A percentile compares a stretch with the other conserved stretches of the same genome.
Evolutionary conservation across 2,113 vertebrate species (phyloP).

Genomic region (Paradoxurus hermaphroditus): DNA sequence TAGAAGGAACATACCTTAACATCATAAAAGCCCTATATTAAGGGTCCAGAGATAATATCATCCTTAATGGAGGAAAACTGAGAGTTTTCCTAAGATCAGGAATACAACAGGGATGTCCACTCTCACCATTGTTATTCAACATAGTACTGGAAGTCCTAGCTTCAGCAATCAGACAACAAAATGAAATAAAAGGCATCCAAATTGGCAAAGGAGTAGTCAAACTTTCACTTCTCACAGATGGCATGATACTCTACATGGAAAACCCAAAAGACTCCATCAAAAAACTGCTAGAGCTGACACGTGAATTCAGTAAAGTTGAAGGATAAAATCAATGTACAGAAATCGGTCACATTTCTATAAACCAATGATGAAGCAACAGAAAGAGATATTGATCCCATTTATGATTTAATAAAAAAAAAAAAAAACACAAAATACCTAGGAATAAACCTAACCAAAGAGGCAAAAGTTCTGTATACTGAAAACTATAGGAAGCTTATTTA

Average conservation of each 20-base stretch:
- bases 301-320: neutral
- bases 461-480: neutral
- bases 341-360: neutral
- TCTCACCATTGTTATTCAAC: neutral
- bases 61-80: neutral
- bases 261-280: neutral
- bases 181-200: neutral
- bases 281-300: neutral
- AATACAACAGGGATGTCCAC: neutral
- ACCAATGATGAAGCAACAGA: neutral
- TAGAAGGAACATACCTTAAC: neutral
- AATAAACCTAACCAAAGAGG: neutral
- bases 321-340: neutral
- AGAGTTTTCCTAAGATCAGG: neutral
- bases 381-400: neutral
- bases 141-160: neutral
- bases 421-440: neutral
- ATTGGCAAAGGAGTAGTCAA: neutral
- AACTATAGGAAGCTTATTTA: neutral
- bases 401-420: neutral
- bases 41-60: neutral
- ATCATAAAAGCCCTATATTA: neutral
- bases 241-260: neutral
- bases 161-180: neutral
- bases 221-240: neutral